A percentile compares a stretch with the other conserved stretches of the same genome.
Evolutionary conservation across 2,113 vertebrate species (phyloP).

Genomic region (Herpetotheres cachinnans): DNA sequence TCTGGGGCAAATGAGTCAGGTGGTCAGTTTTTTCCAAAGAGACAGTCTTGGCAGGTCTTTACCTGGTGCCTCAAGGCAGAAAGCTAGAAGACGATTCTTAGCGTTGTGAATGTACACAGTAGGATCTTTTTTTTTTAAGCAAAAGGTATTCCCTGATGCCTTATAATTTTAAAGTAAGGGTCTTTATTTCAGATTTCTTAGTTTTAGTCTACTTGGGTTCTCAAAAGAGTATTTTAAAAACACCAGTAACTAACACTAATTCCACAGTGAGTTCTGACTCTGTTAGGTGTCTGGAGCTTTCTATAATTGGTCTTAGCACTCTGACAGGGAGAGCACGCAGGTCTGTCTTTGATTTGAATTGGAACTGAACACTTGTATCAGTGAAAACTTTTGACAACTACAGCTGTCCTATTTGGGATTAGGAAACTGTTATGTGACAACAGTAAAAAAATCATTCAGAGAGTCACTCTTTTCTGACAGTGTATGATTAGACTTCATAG

Average conservation of each 20-base stretch:
- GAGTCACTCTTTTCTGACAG: neutral
- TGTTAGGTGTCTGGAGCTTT: neutral
- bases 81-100: neutral
- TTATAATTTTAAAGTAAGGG: neutral
- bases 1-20: neutral
- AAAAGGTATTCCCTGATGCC: neutral
- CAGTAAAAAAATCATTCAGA: constrained; percentile 2
- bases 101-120: neutral
- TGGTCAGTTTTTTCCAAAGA: neutral
- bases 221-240: neutral
- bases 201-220: neutral
- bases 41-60: neutral
- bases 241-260: neutral
- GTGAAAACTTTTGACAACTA: constrained; percentile 31
- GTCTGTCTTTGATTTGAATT: constrained; percentile 31
- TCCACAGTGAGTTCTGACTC: neutral
- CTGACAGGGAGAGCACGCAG: neutral
- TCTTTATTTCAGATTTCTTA: neutral
- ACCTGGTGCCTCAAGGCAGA: neutral
- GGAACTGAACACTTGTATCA: neutral
- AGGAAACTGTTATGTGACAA: constrained; percentile 16
- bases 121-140: neutral
- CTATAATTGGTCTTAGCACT: constrained; percentile 40
- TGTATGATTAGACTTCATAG: neutral
- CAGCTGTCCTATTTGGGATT: neutral